Evolutionary conservation across 2,797 vertebrate species (phyloP), one percentile per base, ranked within the genome.

Genomic region (Miichthys miiuy): DNA sequence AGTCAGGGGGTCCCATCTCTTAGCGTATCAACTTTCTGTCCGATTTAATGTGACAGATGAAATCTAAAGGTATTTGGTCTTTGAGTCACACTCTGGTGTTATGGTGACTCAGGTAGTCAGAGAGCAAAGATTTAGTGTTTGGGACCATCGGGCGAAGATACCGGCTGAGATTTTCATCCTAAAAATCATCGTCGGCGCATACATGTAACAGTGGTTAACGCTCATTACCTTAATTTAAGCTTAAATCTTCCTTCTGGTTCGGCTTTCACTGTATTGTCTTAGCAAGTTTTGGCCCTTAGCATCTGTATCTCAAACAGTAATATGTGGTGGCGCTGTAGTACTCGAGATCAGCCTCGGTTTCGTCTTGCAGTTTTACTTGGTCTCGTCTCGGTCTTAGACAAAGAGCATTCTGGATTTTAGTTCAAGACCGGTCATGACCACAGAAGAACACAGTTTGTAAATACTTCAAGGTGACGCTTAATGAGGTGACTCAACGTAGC

Each of bases 1-100:
- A 77, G 56, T 68, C 57, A 25, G 20, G 27, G 17, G 34, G 34
- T 38, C 57, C 69, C 44, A 67, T 77, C 75, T 75, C 25, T 51
- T 63, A 38, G 23, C 0, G 3, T 6, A 82, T 68, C 0, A 70
- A 85, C 68, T 72, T 81, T 25, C 70, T 78, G 64, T 83, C 68
- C 0, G 0, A 55, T 67, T 71, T 20, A 9, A 38, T 17, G 50
- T 16, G 16, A 72, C 2, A 1, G 69, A 68, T 72, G 56, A 56
- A 68, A 77, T 77, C 80, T 68, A 30, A 71, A 64, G 54, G 44
- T 61, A 10, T 38, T 73, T 2, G 44, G 57, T 65, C 55, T 64
- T 61, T 46, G 61, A 51, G 54, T 56, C 41, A 4, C 66, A 16
- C 55, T 61, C 38, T 16, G 60, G 7, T 9, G 54, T 42, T 21